Conservation (phyloP, 2,113 vertebrate species). For the Piaya cayana region DNA sequence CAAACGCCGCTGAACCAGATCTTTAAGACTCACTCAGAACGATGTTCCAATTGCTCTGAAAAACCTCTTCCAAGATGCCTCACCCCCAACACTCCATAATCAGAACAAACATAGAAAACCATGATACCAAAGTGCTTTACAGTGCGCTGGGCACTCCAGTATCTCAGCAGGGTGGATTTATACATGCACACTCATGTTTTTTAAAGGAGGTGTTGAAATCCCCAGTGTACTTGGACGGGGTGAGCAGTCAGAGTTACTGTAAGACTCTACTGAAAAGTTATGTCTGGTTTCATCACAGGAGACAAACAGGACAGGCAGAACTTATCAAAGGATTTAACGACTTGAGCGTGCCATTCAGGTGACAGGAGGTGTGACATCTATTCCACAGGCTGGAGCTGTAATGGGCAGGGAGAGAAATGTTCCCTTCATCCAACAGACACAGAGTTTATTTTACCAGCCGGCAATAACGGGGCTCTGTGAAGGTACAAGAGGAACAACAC, state of each 20-base stretch:
- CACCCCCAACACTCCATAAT: neutral
- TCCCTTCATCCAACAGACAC: neutral
- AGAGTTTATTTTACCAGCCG: neutral
- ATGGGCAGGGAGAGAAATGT: neutral
- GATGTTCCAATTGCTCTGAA: neutral
- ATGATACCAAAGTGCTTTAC: neutral
- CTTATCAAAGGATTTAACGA: neutral
- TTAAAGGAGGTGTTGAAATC: neutral
- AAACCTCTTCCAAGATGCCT: neutral
- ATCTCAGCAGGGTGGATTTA: neutral
- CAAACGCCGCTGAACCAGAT: neutral
- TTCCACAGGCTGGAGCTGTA: neutral
- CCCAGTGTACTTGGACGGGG: neutral
- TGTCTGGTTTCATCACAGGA: neutral
- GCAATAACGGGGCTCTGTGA: neutral
- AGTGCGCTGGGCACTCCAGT: neutral
- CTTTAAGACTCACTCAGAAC: neutral
- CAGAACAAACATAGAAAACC: neutral
- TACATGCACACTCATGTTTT: neutral
- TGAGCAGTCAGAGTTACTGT: neutral
- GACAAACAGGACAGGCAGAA: neutral
- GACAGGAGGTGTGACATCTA: conserved; percentile 1
- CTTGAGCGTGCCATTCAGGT: neutral
- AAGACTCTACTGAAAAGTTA: neutral
- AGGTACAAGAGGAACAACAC: neutral